Evolutionary conservation across 2,888 invertebrate genomes (phyloP).

Genomic region (Pyrochroa serraticornis): DNA sequence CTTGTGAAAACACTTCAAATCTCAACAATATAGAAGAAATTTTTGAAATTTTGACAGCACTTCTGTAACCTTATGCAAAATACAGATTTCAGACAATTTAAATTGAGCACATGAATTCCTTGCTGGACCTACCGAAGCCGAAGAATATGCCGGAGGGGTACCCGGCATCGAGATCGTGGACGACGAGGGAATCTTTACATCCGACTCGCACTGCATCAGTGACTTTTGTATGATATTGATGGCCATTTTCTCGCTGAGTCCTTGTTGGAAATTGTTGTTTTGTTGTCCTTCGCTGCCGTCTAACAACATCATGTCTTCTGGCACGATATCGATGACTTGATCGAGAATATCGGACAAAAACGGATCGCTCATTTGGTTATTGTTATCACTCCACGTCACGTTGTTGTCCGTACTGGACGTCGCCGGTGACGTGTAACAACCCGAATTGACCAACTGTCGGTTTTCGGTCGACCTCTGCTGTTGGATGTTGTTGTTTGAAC

Average conservation of each 20-base stretch:
- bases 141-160: slow-evolving; percentile 67
- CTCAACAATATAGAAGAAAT: slow-evolving; percentile 20
- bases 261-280: slow-evolving; percentile 42
- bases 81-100: neutral
- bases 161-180: slow-evolving; percentile 61
- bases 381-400: slow-evolving; percentile 53
- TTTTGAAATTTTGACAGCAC: slow-evolving; percentile 22
- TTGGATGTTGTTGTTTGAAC: slow-evolving; percentile 48
- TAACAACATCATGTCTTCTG: slow-evolving; percentile 55
- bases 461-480: slow-evolving; percentile 31
- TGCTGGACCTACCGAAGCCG: slow-evolving; percentile 49
- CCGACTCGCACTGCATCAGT: slow-evolving; percentile 83
- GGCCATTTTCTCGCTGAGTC: slow-evolving; percentile 75
- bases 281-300: slow-evolving; percentile 46
- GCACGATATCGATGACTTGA: slow-evolving; percentile 50
- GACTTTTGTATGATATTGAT: slow-evolving; percentile 91
- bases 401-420: slow-evolving; percentile 49
- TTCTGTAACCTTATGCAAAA: too few species aligned
- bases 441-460: slow-evolving; percentile 43
- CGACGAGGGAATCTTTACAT: slow-evolving; percentile 67
- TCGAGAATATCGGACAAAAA: slow-evolving; percentile 84
- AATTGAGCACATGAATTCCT: too few species aligned
- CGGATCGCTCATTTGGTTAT: slow-evolving; percentile 64
- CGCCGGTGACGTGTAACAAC: slow-evolving; percentile 43
- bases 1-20: too few species aligned